phyloP scores from a whole-genome alignment of 2,888 invertebrate genomes.

The Dermolepida albohirtum region DNA sequence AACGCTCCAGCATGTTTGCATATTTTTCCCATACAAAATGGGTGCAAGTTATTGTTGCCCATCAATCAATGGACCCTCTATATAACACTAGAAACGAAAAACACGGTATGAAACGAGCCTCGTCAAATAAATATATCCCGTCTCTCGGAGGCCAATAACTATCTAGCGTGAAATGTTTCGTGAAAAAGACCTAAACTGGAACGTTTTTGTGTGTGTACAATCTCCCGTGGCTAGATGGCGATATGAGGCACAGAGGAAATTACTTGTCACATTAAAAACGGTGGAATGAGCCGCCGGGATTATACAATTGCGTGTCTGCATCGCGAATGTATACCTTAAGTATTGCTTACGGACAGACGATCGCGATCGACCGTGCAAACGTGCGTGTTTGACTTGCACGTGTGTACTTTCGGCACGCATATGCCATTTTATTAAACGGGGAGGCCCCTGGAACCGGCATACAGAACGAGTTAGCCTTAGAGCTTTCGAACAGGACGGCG shows the following conservation, averaged over 20 bases:
- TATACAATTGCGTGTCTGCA: slow-evolving; percentile 25
- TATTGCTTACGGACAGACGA: slow-evolving; percentile 21
- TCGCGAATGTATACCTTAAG: slow-evolving; percentile 30
- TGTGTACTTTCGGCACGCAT: slow-evolving; percentile 44
- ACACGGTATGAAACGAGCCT: slow-evolving; percentile 17
- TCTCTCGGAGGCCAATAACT: slow-evolving; percentile 38
- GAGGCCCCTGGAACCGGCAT: slow-evolving; percentile 13
- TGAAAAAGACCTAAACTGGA: slow-evolving; percentile 30
- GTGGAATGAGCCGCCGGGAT: slow-evolving; percentile 17
- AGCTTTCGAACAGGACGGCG: slow-evolving; percentile 17
- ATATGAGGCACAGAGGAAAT: slow-evolving; percentile 49
- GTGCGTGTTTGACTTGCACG: slow-evolving; percentile 50
- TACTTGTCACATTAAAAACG: slow-evolving; percentile 49
- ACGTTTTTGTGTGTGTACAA: slow-evolving; percentile 29
- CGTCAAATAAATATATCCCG: slow-evolving; percentile 22
- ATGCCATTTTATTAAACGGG: slow-evolving; percentile 26
- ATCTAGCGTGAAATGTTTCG: slow-evolving; percentile 36
- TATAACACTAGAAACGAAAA: slow-evolving; percentile 29
- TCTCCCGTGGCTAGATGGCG: slow-evolving; percentile 32
- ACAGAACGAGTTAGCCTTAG: slow-evolving; percentile 18
- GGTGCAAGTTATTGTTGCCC: slow-evolving; percentile 37
- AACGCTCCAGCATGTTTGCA: slow-evolving; percentile 35
- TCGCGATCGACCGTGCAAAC: slow-evolving; percentile 38
- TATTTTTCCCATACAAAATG: slow-evolving; percentile 36
- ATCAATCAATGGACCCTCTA: slow-evolving; percentile 39